A percentile compares a stretch with the other conserved stretches of the same genome.
These are phyloP conservation scores for Drosophila paranaensis DNA, from an alignment of 2,888 invertebrate species.

Conservation along the genomic window DNA sequence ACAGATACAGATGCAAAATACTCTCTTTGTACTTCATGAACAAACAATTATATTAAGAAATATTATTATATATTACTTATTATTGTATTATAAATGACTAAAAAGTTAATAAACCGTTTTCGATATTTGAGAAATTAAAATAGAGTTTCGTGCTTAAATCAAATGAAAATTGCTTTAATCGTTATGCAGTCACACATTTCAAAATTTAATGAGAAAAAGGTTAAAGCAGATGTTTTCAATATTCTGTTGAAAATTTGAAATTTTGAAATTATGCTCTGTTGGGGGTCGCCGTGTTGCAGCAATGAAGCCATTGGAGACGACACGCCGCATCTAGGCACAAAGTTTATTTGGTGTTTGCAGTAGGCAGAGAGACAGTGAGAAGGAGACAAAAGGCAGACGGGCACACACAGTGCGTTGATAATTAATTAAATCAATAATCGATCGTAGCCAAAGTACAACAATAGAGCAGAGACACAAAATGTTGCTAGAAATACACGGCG, in stretches of 20 bases:
- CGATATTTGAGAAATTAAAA: neutral
- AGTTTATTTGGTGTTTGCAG: constrained; percentile 53
- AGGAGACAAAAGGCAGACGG: constrained; percentile 15
- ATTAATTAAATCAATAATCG: constrained; percentile 81
- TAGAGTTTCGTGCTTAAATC: neutral
- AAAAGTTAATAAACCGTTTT: neutral
- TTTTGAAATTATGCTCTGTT: constrained; percentile 15
- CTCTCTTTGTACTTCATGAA: too few relatives aligned
- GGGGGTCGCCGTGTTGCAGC: constrained; percentile 42
- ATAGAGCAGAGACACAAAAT: constrained; percentile 47
- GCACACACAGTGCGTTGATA: constrained; percentile 65
- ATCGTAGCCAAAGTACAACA: constrained; percentile 50
- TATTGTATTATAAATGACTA: too few relatives aligned
- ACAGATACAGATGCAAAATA: too few relatives aligned
- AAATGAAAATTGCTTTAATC: neutral
- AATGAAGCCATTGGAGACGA: constrained; percentile 50
- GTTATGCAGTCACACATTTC: neutral
- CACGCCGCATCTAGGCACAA: constrained; percentile 25
- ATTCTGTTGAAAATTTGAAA: neutral
- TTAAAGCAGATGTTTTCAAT: constrained; percentile 29
- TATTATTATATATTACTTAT: too few relatives aligned
- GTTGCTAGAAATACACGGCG: constrained; percentile 37
- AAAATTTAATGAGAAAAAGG: constrained; percentile 14
- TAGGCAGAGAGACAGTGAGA: constrained; percentile 3
- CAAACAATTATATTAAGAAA: too few relatives aligned